phyloP scores from a whole-genome alignment of 2,113 vertebrate genomes.

The Semnopithecus entellus region DNA sequence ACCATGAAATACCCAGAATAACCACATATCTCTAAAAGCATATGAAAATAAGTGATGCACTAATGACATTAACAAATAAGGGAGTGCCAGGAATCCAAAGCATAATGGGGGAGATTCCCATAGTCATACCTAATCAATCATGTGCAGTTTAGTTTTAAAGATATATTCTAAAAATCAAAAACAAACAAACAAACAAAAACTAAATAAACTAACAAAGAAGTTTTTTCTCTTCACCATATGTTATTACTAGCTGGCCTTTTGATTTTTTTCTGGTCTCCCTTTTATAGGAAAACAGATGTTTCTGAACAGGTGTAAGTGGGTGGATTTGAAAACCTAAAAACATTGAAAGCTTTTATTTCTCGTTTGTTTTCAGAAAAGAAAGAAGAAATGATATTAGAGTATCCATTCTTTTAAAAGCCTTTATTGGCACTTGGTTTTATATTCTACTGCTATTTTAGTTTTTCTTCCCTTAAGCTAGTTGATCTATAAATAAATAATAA shows the following conservation, averaged over 20 bases:
- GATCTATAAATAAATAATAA: conserved; percentile 67
- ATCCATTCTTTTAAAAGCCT: conserved; percentile 14
- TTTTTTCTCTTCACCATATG: conserved; percentile 11
- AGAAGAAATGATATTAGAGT: neutral
- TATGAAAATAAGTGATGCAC: neutral
- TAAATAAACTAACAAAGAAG: conserved; percentile 25
- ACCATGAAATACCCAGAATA: neutral
- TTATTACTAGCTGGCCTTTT: conserved; percentile 66
- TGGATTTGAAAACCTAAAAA: conserved; percentile 51
- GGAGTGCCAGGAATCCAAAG: neutral
- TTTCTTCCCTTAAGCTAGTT: conserved; percentile 55
- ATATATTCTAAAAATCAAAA: neutral
- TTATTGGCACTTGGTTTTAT: conserved; percentile 26
- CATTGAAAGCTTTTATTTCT: conserved; percentile 38
- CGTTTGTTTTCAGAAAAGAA: neutral
- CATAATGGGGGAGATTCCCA: neutral
- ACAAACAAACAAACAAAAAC: neutral
- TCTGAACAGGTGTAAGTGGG: conserved; percentile 66
- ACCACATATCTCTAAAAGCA: neutral
- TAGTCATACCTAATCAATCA: neutral
- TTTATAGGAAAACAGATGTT: conserved; percentile 73
- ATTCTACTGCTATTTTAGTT: conserved; percentile 44
- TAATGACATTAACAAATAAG: neutral
- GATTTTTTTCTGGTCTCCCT: conserved; percentile 55
- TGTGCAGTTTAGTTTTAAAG: neutral